phyloP scores from a whole-genome alignment of 1,140 invertebrate genomes.

The Drosophila willistoni region DNA sequence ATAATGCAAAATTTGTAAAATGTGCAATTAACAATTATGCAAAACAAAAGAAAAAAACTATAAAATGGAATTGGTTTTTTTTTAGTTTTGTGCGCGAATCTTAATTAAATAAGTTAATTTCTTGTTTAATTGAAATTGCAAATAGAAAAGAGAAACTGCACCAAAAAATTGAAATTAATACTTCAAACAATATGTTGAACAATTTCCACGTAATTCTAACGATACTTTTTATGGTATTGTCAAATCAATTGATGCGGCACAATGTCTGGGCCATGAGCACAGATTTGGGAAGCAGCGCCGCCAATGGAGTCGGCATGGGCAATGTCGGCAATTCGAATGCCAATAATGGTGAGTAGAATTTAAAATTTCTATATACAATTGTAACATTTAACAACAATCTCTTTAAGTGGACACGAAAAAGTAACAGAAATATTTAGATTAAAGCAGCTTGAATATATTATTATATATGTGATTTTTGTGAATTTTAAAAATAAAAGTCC shows the following conservation, averaged over 20 bases:
- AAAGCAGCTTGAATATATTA: too few species aligned
- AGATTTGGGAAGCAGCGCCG: slow-evolving; percentile 27
- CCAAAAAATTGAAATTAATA: slow-evolving; percentile 11
- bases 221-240: slow-evolving; percentile 28
- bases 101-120: slow-evolving; percentile 37
- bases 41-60: slow-evolving; percentile 13
- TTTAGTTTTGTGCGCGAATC: background rate
- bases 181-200: slow-evolving; percentile 44
- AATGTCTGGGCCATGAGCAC: slow-evolving; percentile 46
- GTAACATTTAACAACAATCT: background rate
- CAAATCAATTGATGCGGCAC: slow-evolving; percentile 18
- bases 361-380: too few species aligned
- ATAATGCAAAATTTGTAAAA: slow-evolving; percentile 6
- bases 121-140: slow-evolving; percentile 33
- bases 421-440: background rate
- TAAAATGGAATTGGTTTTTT: slow-evolving; percentile 6
- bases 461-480: too few species aligned
- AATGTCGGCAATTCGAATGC: slow-evolving; percentile 52
- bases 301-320: slow-evolving; percentile 32
- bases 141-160: slow-evolving; percentile 9
- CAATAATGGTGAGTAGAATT: slow-evolving; percentile 57
- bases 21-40: slow-evolving; percentile 14
- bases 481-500: too few species aligned
- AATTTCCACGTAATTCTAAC: slow-evolving; percentile 17
- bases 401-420: background rate